Evolutionary conservation across 2,113 vertebrate species (phyloP), one percentile per base, ranked within the genome.

Genomic region (Leptobrachium leishanense): DNA sequence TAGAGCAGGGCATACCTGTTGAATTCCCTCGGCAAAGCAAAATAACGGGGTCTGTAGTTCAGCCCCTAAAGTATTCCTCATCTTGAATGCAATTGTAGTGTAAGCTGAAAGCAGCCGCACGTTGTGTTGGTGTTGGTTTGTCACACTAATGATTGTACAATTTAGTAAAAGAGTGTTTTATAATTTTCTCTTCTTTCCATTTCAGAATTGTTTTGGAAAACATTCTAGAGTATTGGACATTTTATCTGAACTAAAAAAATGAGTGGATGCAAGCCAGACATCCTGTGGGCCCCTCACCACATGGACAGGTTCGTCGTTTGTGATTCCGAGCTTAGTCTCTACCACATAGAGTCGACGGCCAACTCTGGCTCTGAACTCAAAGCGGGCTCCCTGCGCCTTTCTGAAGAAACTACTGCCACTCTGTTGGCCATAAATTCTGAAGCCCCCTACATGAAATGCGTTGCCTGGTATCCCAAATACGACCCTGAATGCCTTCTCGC

Each of bases 361-460:
- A 92, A 90, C 31, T 89, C 94, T 0, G 84, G 82, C 7, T 91
- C 94, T 0, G 97, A 99, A 70, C 89, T 93, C 54, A 98, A 96
- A 87, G 94, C 95, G 0, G 97, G 97, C 10, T 93, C 95, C 5
- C 86, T 98, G 41, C 92, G 94, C 0, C 82, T 99, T 5, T 99
- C 98, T 0, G 94, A 97, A 69, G 95, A 98, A 85, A 97, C 96
- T 0, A 94, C 96, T 0, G 98, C 97, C 3, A 99, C 96, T 0
- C 87, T 99, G 0, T 83, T 99, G 1, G 96, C 97, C 15, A 98
- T 99, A 69, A 99, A 99, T 83, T 98, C 98, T 0, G 98, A 99
- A 66, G 98, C 98, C 0, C 97, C 98, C 0, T 99, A 99, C 68
- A 98, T 99, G 97, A 99, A 99, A 89, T 99, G 98, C n/a, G 96